Evolutionary conservation across 2,113 vertebrate genomes (phyloP), one percentile per base, ranked within the genome.

Genomic region (Mus musculus): DNA sequence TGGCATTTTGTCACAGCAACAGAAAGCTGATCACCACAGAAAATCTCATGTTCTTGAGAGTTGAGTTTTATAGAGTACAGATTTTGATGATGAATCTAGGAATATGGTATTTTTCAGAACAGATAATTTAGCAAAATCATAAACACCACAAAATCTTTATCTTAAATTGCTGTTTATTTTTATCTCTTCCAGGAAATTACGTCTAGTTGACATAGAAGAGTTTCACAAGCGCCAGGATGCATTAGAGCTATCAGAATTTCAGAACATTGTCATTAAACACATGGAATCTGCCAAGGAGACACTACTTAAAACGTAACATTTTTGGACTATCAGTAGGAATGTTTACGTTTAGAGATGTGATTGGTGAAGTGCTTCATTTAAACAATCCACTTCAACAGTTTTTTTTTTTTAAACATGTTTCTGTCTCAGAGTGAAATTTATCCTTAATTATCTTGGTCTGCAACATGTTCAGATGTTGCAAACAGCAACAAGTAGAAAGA

Each of bases 201-300:
- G 99, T 67, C 98, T 99, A 95, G 86, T 99, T 82, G 98, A 99
- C 71, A 97, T 98, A 61, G 98, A 98, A 91, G 98, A 99, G 93
- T 99, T 99, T 98, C 98, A 98, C 71, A 97, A 39, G 78, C 98
- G 98, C 92, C 90, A 97, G 36, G 98, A 99, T 78, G 98, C 99
- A 49, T 98, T 99, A 96, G 99, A 99, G 82, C 98, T 99, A 1
- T 97, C 97, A 1, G 95, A 77, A 78, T 99, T 99, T 97, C 98
- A 99, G 97, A 97, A 97, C 59, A 97, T 98, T 81, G 89, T 99
- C 86, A 96, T 96, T 90, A 98, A 91, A 88, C 99, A 99, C 89
- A 98, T 99, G 94, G 98, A 99, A 63, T 95, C 97, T 94, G 98
- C 98, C 95, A 99, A 98, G 98, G 97, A 88, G 5, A 95, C 97